Percentiles rank a stretch among this genome's conserved stretches.
Evolutionary conservation across 1,140 invertebrate species (phyloP).

Genomic region (Nebria ingens): DNA sequence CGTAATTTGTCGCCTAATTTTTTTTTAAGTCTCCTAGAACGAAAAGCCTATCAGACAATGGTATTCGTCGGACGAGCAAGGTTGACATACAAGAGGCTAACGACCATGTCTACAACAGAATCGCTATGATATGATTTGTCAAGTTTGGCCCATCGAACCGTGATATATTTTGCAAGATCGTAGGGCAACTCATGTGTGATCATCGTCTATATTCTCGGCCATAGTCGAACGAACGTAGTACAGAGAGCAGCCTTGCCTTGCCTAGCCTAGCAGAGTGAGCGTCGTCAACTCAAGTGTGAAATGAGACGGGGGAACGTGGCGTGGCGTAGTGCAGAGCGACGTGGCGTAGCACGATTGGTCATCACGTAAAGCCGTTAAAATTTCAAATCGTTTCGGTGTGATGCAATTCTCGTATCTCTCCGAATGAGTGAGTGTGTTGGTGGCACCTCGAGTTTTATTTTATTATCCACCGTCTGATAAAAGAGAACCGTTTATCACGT

Average conservation of each 20-base stretch:
- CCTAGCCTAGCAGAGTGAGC: background rate
- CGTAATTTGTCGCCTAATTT: too few relatives aligned
- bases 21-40: too few relatives aligned
- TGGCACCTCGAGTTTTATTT: too few relatives aligned
- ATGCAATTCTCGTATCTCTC: too few relatives aligned
- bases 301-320: background rate
- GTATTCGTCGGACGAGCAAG: too few relatives aligned
- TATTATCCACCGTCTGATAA: too few relatives aligned
- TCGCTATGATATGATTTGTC: conserved; percentile 5
- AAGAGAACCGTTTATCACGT: too few relatives aligned
- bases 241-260: background rate
- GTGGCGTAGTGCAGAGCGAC: too few relatives aligned
- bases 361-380: conserved; percentile 6
- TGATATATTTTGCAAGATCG: background rate
- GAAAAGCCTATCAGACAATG: too few relatives aligned
- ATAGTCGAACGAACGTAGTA: background rate
- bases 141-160: background rate
- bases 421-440: too few relatives aligned
- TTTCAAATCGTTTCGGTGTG: background rate
- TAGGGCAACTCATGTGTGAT: background rate
- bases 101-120: conserved; percentile 6
- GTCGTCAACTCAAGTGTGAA: conserved; percentile 1
- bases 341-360: background rate
- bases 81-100: too few relatives aligned
- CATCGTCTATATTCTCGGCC: background rate